These are phyloP conservation scores for Lottia scabra DNA, from an alignment of 2,888 invertebrate genomes.

Conservation along the genomic window DNA sequence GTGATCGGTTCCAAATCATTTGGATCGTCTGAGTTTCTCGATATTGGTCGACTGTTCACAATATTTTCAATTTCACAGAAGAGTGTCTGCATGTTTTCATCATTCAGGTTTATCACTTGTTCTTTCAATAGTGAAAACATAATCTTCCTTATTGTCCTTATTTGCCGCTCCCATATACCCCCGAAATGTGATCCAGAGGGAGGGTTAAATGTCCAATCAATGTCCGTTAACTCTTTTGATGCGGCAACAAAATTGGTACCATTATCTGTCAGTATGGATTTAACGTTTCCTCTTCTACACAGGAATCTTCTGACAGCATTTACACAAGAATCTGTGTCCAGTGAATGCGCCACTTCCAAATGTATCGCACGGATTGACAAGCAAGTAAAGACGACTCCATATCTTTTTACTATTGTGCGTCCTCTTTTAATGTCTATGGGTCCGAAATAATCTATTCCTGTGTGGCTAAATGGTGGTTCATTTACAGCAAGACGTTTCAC, in stretches of 20 bases:
- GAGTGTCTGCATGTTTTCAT: constrained; percentile 8
- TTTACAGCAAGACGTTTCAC: too few species aligned
- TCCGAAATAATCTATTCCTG: too few species aligned
- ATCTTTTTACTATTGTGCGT: too few species aligned
- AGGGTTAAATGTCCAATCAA: constrained; percentile 32
- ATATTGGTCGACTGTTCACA: constrained; percentile 25
- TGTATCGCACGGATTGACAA: constrained; percentile 18
- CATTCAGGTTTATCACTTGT: constrained; percentile 10
- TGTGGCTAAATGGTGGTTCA: too few species aligned
- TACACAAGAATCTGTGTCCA: constrained; percentile 22
- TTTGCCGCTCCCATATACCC: constrained; percentile 33
- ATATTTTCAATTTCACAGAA: constrained; percentile 26
- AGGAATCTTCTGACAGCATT: constrained; percentile 17
- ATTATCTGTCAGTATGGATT: constrained; percentile 17
- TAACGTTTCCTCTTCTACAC: constrained; percentile 8
- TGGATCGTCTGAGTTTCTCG: constrained; percentile 4
- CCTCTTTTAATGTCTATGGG: too few species aligned
- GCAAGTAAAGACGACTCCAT: too few species aligned
- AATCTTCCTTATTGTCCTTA: constrained; percentile 24
- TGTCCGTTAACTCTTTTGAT: constrained; percentile 21
- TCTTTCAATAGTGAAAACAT: constrained; percentile 14
- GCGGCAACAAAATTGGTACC: constrained; percentile 27
- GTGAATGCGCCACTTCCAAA: constrained; percentile 17
- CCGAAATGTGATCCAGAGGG: constrained; percentile 23
- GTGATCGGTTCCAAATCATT: constrained; percentile 12